Conservation (phyloP, 2,797 vertebrate genomes). For the Heterohyrax brucei region DNA sequence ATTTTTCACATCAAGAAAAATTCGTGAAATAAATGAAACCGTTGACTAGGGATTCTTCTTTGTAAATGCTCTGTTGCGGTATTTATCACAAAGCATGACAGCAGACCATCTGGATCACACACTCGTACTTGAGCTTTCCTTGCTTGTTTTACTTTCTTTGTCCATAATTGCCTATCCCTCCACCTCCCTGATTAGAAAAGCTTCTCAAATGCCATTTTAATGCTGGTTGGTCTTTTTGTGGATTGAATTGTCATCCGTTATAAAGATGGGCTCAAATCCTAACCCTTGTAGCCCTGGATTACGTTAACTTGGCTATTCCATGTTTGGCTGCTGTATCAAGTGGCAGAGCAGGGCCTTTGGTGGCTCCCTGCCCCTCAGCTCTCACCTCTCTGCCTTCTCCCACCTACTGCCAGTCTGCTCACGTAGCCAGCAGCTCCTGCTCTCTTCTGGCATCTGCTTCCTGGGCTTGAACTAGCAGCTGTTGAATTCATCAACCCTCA, state of each 20-base stretch:
- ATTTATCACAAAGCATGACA: not conserved
- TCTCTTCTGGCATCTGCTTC: too few relatives aligned
- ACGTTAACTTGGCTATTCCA: not conserved
- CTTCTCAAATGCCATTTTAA: not conserved
- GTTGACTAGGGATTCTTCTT: slow-evolving; percentile 6
- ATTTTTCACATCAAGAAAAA: not conserved
- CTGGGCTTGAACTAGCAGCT: too few relatives aligned
- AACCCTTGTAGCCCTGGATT: not conserved
- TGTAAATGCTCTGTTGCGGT: not conserved
- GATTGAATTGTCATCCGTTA: too few relatives aligned
- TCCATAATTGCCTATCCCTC: not conserved
- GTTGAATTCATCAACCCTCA: too few relatives aligned
- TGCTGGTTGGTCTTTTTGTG: not conserved
- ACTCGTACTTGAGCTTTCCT: not conserved
- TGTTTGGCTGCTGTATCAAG: too few relatives aligned
- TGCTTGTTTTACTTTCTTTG: not conserved
- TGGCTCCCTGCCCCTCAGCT: too few relatives aligned
- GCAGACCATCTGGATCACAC: not conserved
- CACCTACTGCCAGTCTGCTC: too few relatives aligned
- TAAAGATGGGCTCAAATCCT: not conserved
- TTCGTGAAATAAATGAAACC: not conserved
- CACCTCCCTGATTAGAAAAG: slow-evolving; percentile 5
- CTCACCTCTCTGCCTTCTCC: too few relatives aligned
- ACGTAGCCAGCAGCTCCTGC: too few relatives aligned
- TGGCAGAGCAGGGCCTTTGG: too few relatives aligned